Conservation (phyloP, 2,888 invertebrate genomes). For the Sinopyrophorus schimmeli region DNA sequence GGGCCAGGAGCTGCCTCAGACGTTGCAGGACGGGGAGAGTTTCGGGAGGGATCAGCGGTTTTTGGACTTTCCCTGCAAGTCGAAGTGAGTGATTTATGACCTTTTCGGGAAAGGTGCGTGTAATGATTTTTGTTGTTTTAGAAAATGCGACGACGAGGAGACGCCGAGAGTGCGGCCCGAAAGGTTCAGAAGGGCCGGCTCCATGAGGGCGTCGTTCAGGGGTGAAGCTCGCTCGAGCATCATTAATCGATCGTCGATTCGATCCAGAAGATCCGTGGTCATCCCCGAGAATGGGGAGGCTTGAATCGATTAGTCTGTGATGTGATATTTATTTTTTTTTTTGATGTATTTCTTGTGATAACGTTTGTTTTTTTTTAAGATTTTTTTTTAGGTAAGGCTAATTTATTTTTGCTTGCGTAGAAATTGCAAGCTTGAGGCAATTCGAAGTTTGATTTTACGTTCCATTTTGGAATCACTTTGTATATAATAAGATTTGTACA, state of each 20-base stretch:
- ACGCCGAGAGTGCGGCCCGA: slow-evolving; percentile 42
- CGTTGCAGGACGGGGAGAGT: slow-evolving; percentile 82
- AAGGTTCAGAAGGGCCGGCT: slow-evolving; percentile 55
- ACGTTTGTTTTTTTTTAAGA: too few species aligned
- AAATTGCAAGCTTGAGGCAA: too few species aligned
- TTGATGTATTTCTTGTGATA: slow-evolving; percentile 7
- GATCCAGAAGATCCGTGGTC: slow-evolving; percentile 55
- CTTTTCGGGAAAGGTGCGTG: not conserved
- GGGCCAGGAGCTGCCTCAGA: slow-evolving; percentile 83
- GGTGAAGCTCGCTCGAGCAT: slow-evolving; percentile 68
- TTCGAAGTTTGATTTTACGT: too few species aligned
- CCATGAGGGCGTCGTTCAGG: slow-evolving; percentile 64
- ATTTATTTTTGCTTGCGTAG: too few species aligned
- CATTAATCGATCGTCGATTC: slow-evolving; percentile 58
- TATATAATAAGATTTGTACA: too few species aligned
- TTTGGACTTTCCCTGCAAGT: slow-evolving; percentile 79
- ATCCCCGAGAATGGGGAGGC: slow-evolving; percentile 11
- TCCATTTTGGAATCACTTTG: too few species aligned
- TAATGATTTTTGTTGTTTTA: slow-evolving; percentile 3
- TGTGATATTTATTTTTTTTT: slow-evolving; percentile 20
- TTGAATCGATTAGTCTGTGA: slow-evolving; percentile 11
- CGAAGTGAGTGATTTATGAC: slow-evolving; percentile 59
- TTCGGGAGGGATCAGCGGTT: slow-evolving; percentile 80
- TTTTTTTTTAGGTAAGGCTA: too few species aligned
- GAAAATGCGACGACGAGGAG: slow-evolving; percentile 35